Evolutionary conservation across 2,888 invertebrate species (phyloP).

Genomic region (Heliconius sara): DNA sequence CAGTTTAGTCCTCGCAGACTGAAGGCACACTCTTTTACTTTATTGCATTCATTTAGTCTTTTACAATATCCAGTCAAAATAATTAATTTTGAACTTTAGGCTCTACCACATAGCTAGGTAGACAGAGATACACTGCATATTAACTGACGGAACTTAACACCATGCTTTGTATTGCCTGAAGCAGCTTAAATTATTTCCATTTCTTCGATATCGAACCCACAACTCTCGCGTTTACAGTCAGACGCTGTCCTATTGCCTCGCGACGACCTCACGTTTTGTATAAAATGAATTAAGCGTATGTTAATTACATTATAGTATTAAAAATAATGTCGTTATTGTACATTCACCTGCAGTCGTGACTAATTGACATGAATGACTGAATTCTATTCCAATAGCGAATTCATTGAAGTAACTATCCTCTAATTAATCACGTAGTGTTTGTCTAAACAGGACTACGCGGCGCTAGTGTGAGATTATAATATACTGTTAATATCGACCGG

Average conservation of each 20-base stretch:
- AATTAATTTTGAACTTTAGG: too few relatives aligned
- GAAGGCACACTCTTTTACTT: too few relatives aligned
- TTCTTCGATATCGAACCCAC: background rate
- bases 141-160: too few relatives aligned
- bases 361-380: slow-evolving; percentile 42
- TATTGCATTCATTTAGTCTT: too few relatives aligned
- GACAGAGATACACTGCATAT: too few relatives aligned
- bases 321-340: slow-evolving; percentile 31
- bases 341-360: slow-evolving; percentile 43
- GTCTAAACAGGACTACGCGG: slow-evolving; percentile 45
- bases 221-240: background rate
- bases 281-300: slow-evolving; percentile 14
- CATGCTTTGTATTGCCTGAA: too few relatives aligned
- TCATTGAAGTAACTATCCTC: slow-evolving; percentile 48
- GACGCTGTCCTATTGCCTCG: background rate
- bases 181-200: too few relatives aligned
- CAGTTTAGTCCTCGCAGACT: too few relatives aligned
- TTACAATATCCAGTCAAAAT: too few relatives aligned
- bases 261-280: background rate
- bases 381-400: slow-evolving; percentile 49
- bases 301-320: slow-evolving; percentile 23
- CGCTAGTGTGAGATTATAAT: slow-evolving; percentile 29
- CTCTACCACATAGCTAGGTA: too few relatives aligned
- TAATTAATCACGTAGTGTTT: slow-evolving; percentile 53
- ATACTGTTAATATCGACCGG: background rate